phyloP scores from a whole-genome alignment of 2,797 vertebrate genomes.

The Malacoraja senta region DNA sequence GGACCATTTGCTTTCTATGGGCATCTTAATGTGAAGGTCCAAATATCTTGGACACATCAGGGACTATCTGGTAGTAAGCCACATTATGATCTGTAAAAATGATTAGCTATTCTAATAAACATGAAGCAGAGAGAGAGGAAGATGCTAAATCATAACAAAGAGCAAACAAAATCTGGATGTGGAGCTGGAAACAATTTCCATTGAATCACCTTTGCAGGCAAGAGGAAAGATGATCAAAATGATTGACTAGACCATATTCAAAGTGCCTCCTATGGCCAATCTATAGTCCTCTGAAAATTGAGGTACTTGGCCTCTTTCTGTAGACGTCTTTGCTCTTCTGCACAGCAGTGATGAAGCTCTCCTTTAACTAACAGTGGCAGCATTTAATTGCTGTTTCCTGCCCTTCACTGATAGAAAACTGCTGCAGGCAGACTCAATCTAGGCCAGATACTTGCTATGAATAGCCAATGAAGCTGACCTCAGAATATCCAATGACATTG shows the following conservation, averaged over 20 bases:
- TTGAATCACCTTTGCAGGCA: not conserved
- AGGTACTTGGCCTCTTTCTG: not conserved
- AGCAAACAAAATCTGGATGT: not conserved
- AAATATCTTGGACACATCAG: not conserved
- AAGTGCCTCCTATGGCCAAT: not conserved
- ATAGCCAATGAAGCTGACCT: conserved; percentile 16
- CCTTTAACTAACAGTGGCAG: conserved; percentile 24
- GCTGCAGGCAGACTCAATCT: conserved; percentile 28
- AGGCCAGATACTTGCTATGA: conserved; percentile 32
- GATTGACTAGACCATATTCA: not conserved
- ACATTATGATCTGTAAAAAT: not conserved
- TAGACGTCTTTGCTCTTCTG: conserved; percentile 11
- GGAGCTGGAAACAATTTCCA: not conserved
- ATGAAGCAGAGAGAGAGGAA: not conserved
- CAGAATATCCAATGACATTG: conserved; percentile 25
- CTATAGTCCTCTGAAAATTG: conserved; percentile 1
- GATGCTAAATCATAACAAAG: not conserved
- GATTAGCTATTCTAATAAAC: not conserved
- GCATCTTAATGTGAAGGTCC: not conserved
- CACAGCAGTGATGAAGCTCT: not conserved
- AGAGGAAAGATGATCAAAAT: not conserved
- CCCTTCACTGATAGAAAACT: conserved; percentile 26
- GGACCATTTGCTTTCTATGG: not conserved
- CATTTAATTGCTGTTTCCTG: not conserved
- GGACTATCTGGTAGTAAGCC: not conserved